Base-by-base conservation (phyloP, 2,888 invertebrate genomes). In the Bombylius major region DNA sequence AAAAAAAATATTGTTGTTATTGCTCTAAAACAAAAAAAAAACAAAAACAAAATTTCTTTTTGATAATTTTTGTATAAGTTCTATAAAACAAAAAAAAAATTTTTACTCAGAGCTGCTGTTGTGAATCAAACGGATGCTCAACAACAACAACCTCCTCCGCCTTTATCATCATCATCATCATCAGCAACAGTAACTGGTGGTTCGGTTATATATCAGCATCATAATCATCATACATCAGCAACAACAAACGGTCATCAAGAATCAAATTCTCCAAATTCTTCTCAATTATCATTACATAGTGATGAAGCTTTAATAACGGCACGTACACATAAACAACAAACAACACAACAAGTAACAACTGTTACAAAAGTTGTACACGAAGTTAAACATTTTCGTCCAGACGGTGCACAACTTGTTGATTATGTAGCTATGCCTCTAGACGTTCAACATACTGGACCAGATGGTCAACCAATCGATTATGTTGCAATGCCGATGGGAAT, bases 281-380 rank as follows among this genome's bases (percentile, higher is more conserved):
- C 76, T 65, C 75, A 72, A 62, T 73, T 76, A 70, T 76, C 76
- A 52, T 74, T 76, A 58, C 77, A 77, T 63, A 76, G 77, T 66
- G 77, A 77, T 59, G 77, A 77, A 42, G 57, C 78, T 53, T 71
- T 80, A 64, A 42, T 42, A 5, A 42, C 39, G 11, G 80, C 82
- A 63, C 77, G 83, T 60, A 79, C 81, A 58, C 82, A 82, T 67
- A 83, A 83, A 67, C 82, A 83, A 68, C 83, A 83, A 67, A 82
- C 81, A 56, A 82, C 82, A 51, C 83, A 84, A 69, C 75, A 84
- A 79, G 83, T 84, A 66, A 84, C 84, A 57, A 83, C 83, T 42
- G 82, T 84, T 60, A 84, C 83, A 56, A 84, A 84, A 73, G 82
- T 84, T 50, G 82, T 83, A 49, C 78, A 82, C 60, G 83, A 83